Base-by-base conservation (phyloP, 2,113 vertebrate genomes). In the Tiliqua scincoides region DNA sequence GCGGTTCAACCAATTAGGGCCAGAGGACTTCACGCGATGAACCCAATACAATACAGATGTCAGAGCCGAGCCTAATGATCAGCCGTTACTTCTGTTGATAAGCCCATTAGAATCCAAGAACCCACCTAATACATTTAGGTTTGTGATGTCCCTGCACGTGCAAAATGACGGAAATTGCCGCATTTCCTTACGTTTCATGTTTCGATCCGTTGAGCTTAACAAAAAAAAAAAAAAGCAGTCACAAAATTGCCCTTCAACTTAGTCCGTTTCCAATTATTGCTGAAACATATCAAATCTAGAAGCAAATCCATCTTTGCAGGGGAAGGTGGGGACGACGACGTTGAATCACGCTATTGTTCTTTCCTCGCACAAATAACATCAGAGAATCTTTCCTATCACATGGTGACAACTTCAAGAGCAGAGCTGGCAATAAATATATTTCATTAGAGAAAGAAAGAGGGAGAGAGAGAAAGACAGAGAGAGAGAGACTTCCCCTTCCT, bases 231-330 rank as follows among this genome's bases (percentile, higher is more conserved):
- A 65, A 6, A 63, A 65, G 85, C 82, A 84, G 15, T 78, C 70
- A 91, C 79, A 91, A 92, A 93, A 91, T 90, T 76, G 48, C 65
- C 86, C 82, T 91, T 82, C 88, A 92, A 91, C 61, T 84, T 93
- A 81, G 84, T 37, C 14, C 25, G 76, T 90, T 89, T 91, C 89
- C 78, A 90, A 83, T 94, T 93, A 91, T 93, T 95, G 82, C 93
- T 85, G 82, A 93, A 88, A 93, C 92, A 89, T 85, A 86, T 80
- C 85, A 91, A 91, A 85, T 76, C 65, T 90, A 73, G 83, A 91
- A 94, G 93, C 88, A 91, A 93, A 95, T 40, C 6, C 6, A 71
- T 80, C 35, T 87, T 43, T 20, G 71, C 14, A 25, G 32, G 15
- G 61, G 37, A 15, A 10, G 59, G 68, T 43, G 59, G 82, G 75